Evolutionary conservation across 2,797 vertebrate genomes (phyloP), one percentile per base, ranked within the genome.

Genomic region (Cyclopterus lumpus): DNA sequence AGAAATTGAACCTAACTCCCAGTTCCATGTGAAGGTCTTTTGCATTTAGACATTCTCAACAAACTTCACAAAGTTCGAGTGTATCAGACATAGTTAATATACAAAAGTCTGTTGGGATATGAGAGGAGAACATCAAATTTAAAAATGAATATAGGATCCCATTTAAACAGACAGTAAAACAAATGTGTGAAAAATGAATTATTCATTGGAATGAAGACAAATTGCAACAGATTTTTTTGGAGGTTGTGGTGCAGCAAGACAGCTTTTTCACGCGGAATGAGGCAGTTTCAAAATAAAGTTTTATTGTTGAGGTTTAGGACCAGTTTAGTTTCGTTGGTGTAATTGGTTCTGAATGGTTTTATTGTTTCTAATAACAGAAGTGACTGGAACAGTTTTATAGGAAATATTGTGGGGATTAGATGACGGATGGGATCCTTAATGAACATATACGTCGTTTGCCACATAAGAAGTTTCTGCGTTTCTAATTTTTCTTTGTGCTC

Each of bases 11-110:
- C 15, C 2, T 0, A 61, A 24, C 51, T 73, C 38, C 22, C 36
- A 75, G 44, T 65, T 59, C 46, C 22, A 1, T 48, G 30, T 46
- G 1, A 16, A 54, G 69, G 12, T 71, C 8, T 54, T 42, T 58
- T 80, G 60, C 32, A 63, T 53, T 67, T 58, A 36, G 24, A 61
- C 57, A 65, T 64, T 22, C 42, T 8, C 20, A 24, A 32, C 24
- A 48, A 14, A 66, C 44, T 22, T 24, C 1, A 38, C 7, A 38
- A 40, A 48, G 8, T 58, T 54, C 16, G 4, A 22, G 5, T 8
- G 4, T 20, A 51, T 32, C 8, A 26, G 3, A 22, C 57, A 16
- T 15, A n/a, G n/a, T 36, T 11, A 44, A 20, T 44, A 18, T 8
- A 36, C 8, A 34, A 6, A 18, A 3, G 16, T 26, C 51, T 71